Base-by-base conservation (phyloP, 2,797 vertebrate species). In the Halcyon badia region DNA sequence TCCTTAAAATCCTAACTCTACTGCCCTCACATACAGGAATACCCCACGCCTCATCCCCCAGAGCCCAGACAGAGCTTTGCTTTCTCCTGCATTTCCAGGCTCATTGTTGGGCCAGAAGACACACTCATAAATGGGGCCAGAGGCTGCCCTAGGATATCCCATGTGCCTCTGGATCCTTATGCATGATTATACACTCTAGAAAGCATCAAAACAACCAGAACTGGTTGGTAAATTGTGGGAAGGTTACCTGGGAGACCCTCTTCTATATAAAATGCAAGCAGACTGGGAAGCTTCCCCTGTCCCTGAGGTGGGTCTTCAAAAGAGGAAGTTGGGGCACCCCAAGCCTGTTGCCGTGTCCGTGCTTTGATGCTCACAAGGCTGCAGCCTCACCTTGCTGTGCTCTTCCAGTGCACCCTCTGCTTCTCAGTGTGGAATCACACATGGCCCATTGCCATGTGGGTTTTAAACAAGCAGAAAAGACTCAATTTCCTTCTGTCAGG, bases 401-500 rank as follows among this genome's bases (percentile, higher is more conserved):
- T 73, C 37, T 70, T 78, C 71, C 72, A 9, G 6, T 76, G 12
- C 65, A 79, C 0, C 7, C 49, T 87, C 56, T 37, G 2, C 65
- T 94, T 90, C 82, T 80, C 17, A 11, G 22, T 4, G 33, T 57
- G 69, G 73, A 82, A 54, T 41, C 2, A 13, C 3, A 2, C 37
- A 69, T 5, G 0, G 79, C 44, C 66, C 0, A 0, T 73, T 95
- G 91, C 93, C 77, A 26, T 17, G 10, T 15, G 68, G 88, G 82
- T 22, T 90, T 96, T 93, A 87, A 92, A 87, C 60, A 70, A 91
- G 66, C 79, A 94, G 90, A 96, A 94, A 91, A 95, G 82, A 87
- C 95, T 97, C 83, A 69, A 95, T 97, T 96, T 97, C 77, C 79
- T 96, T 78, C 86, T 85, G 89, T 96, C 89, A 96, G 83, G 68